Evolutionary conservation across 1,140 invertebrate genomes (phyloP), one percentile per base, ranked within the genome.

Genomic region (Harlomillsia oculata): DNA sequence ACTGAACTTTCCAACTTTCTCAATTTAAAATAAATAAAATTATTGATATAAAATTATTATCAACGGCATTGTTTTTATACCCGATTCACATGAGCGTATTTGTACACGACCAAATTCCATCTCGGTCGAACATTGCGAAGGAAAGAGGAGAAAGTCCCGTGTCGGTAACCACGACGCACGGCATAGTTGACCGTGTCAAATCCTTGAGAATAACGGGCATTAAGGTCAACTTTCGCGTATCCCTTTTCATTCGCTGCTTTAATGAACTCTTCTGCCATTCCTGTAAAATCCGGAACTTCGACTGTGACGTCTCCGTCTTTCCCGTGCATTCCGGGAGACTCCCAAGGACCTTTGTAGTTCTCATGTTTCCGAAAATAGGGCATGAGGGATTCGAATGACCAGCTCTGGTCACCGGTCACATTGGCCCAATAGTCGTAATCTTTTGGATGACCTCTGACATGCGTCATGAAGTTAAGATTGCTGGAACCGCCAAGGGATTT

Each of bases 381-480:
- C 21, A 39, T 23, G 2, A 59, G 32, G 14, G 40, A 14, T 4
- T 53, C 20, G 20, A 53, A 59, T 23, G n/a, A 45, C 57, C 57
- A 59, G 21, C 25, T 23, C 1, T 26, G 6, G 41, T 59, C 57
- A n/a, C 44, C 44, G 14, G 44, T 49, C 3, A 53, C 1, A 14
- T 53, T 41, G 5, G 50, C 51, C 56, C 56, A 58, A 8, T 44
- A 21, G 49, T 58, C 56, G 39, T 48, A 59, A 53, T 59, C 57
- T n/a, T 32, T 14, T 9, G 44, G 44, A 49, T 20, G 23, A 25
- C 57, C 57, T 41, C 57, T n/a, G 1, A 53, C 14, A 20, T 59
- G 51, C 23, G 48, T 52, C 51, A 59, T 53, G 16, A 46, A 59
- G 34, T 53, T 45, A 2, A 53, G 21, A 16, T 53, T 53, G 14